A percentile compares a stretch with the other conserved stretches of the same genome.
Conservation (phyloP, 2,113 vertebrate species). For the Corynorhinus townsendii region DNA sequence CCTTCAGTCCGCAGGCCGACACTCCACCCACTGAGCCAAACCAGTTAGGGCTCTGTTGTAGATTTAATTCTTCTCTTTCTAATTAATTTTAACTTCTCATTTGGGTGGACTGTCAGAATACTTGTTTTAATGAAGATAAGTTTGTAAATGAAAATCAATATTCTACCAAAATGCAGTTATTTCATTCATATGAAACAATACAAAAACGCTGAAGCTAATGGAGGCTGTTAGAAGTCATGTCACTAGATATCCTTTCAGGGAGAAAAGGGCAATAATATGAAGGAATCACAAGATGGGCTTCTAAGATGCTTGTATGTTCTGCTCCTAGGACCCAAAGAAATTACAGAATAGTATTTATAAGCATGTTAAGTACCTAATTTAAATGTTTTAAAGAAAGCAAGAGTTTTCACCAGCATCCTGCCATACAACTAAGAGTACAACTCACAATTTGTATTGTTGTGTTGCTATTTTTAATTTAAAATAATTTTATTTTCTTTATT, state of each 20-base stretch:
- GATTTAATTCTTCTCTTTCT: not conserved
- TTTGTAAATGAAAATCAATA: slow-evolving; percentile 15
- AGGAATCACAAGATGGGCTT: not conserved
- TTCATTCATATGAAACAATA: not conserved
- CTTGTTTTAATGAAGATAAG: slow-evolving; percentile 20
- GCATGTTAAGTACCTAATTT: not conserved
- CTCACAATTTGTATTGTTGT: not conserved
- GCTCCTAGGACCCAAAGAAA: not conserved
- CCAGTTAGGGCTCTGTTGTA: not conserved
- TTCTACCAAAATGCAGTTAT: not conserved
- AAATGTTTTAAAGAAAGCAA: not conserved
- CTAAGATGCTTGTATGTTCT: not conserved
- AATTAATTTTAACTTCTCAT: slow-evolving; percentile 9
- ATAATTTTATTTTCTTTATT: not conserved
- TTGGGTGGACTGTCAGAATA: not conserved
- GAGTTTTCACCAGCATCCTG: not conserved
- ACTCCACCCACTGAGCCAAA: too few species aligned
- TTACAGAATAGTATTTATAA: not conserved
- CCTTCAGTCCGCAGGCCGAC: too few species aligned
- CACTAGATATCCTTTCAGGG: not conserved
- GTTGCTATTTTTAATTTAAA: not conserved
- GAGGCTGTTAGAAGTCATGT: not conserved
- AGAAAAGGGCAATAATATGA: not conserved
- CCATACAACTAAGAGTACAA: not conserved
- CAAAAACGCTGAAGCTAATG: not conserved